Evolutionary conservation across 2,113 vertebrate species (phyloP).

Genomic region (Antennarius striatus): DNA sequence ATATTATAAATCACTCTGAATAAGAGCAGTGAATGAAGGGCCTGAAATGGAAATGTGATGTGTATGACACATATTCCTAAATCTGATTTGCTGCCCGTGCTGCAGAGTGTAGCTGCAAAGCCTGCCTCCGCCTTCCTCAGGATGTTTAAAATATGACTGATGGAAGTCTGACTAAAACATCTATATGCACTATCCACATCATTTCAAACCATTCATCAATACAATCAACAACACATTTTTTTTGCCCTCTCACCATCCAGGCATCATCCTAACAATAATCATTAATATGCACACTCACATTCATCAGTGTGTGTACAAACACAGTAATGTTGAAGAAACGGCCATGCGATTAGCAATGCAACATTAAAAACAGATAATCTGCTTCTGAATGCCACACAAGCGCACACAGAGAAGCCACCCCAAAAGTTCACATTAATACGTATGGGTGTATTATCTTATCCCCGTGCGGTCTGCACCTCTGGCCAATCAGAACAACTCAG

Average conservation of each 20-base stretch:
- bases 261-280: constrained; percentile 62
- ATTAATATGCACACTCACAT: not conserved
- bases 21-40: constrained; percentile 30
- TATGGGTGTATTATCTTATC: constrained; percentile 48
- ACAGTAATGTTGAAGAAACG: not conserved
- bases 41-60: constrained; percentile 54
- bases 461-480: constrained; percentile 20
- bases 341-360: constrained; percentile 4
- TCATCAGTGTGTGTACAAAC: not conserved
- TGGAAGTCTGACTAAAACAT: constrained; percentile 57
- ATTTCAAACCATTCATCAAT: constrained; percentile 71
- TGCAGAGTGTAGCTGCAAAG: constrained; percentile 20
- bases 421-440: constrained; percentile 32
- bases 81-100: constrained; percentile 28
- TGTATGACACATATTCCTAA: constrained; percentile 28
- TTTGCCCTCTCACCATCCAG: constrained; percentile 44
- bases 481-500: constrained; percentile 40
- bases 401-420: not conserved
- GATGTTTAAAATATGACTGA: constrained; percentile 62
- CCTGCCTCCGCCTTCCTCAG: constrained; percentile 31
- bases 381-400: constrained; percentile 23
- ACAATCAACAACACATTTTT: constrained; percentile 60
- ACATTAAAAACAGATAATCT: constrained; percentile 19
- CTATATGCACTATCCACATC: constrained; percentile 66
- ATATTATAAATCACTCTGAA: constrained; percentile 16